phyloP scores from a whole-genome alignment of 2,888 invertebrate genomes.

The Altica lythri region DNA sequence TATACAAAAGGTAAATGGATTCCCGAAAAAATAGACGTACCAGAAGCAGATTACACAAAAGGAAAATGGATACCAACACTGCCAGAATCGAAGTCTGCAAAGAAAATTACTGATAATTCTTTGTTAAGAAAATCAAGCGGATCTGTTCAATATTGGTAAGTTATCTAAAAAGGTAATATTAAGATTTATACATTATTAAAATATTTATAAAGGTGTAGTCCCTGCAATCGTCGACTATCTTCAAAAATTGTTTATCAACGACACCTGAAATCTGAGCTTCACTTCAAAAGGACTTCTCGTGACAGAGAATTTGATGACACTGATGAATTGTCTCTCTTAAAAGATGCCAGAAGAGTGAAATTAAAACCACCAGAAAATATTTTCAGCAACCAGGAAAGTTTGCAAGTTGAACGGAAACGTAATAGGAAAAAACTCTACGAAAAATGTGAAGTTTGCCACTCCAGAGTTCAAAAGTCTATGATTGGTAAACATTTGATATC shows the following conservation, averaged over 20 bases:
- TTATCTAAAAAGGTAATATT: too few species aligned
- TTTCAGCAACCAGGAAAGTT: slow-evolving; percentile 31
- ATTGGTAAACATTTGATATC: slow-evolving; percentile 87
- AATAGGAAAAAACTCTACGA: slow-evolving; percentile 65
- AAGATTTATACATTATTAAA: too few species aligned
- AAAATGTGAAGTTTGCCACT: slow-evolving; percentile 74
- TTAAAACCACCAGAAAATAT: slow-evolving; percentile 38
- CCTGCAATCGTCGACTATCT: slow-evolving; percentile 77
- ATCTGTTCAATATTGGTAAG: slow-evolving; percentile 73
- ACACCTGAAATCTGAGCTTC: slow-evolving; percentile 76
- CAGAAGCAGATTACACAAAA: slow-evolving; percentile 62
- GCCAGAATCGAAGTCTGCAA: slow-evolving; percentile 20
- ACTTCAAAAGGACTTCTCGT: slow-evolving; percentile 68
- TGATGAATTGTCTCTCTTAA: slow-evolving; percentile 36
- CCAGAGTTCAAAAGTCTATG: slow-evolving; percentile 68
- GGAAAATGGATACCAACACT: slow-evolving; percentile 77
- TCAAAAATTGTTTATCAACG: slow-evolving; percentile 76
- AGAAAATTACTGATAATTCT: slow-evolving; percentile 41
- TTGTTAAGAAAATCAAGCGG: slow-evolving; percentile 54
- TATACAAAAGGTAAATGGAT: slow-evolving; percentile 82
- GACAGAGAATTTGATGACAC: slow-evolving; percentile 69
- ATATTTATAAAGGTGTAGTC: too few species aligned
- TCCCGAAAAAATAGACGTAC: background rate
- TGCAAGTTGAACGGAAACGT: slow-evolving; percentile 48
- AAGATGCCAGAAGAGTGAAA: slow-evolving; percentile 38